Percentiles rank a stretch among this genome's conserved stretches.
Conservation (phyloP, 2,888 invertebrate genomes). For the Nymphalis polychloros region DNA sequence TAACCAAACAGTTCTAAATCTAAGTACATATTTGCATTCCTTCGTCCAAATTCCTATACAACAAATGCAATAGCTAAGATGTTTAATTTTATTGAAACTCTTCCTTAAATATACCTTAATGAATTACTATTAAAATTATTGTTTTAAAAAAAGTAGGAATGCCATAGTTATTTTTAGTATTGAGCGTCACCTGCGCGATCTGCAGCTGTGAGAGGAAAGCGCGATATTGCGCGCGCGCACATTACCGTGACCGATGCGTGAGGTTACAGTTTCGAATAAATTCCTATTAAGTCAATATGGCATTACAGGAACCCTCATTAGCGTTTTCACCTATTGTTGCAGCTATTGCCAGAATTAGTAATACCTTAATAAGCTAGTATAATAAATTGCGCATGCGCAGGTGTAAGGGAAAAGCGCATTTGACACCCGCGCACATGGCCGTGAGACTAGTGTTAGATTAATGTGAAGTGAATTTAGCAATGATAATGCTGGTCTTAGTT, state of each 20-base stretch:
- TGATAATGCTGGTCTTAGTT: not conserved
- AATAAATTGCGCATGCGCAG: constrained; percentile 4
- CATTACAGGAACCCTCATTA: not conserved
- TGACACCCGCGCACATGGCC: constrained; percentile 44
- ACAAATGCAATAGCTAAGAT: no score
- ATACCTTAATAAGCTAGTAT: not conserved
- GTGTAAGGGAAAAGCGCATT: constrained; percentile 49
- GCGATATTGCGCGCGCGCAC: not conserved
- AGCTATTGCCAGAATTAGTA: not conserved
- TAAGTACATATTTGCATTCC: no score
- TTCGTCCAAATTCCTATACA: no score
- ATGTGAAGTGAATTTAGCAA: not conserved
- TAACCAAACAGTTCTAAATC: no score
- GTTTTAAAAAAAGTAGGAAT: not conserved
- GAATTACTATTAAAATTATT: not conserved
- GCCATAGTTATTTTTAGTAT: not conserved
- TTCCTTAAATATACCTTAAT: no score
- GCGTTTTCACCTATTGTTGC: not conserved
- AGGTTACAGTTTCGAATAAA: not conserved
- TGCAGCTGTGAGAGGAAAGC: constrained; percentile 63
- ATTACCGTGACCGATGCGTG: not conserved
- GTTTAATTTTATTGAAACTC: no score
- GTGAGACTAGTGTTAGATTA: constrained; percentile 20
- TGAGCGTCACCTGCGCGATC: constrained; percentile 37
- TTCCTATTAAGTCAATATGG: not conserved